phyloP scores from a whole-genome alignment of 1,140 invertebrate species.

The Tetraneura akinire region DNA sequence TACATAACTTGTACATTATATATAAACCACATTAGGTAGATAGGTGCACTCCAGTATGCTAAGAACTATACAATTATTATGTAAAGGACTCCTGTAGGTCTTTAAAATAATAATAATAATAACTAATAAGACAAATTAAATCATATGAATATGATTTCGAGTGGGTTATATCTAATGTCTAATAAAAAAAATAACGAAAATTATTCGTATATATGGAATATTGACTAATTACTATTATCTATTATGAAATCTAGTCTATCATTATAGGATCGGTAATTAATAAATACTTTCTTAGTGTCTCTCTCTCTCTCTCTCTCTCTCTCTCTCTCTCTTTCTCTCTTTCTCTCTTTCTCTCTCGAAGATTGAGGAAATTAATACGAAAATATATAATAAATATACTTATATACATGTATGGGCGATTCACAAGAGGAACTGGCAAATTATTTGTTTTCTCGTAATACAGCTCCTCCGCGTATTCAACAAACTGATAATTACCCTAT shows the following conservation, averaged over 20 bases:
- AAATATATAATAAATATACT: not conserved
- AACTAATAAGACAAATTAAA: conserved; percentile 11
- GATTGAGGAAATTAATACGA: not conserved
- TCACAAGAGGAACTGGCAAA: not conserved
- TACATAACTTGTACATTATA: not conserved
- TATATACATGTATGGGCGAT: not conserved
- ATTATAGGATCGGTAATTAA: conserved; percentile 32
- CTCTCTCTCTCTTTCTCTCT: not conserved
- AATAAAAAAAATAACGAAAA: conserved; percentile 1
- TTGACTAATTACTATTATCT: conserved; percentile 34
- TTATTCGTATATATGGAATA: conserved; percentile 15
- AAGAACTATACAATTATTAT: not conserved
- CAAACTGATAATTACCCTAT: conserved; percentile 18
- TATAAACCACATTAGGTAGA: not conserved
- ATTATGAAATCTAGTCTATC: conserved; percentile 7
- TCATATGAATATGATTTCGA: conserved; percentile 19
- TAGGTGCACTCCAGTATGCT: not conserved
- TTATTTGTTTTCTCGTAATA: not conserved
- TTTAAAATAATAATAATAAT: too few species aligned
- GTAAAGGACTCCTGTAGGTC: not conserved
- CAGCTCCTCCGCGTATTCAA: not conserved
- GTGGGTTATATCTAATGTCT: not conserved
- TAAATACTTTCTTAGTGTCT: not conserved
- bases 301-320: not conserved
- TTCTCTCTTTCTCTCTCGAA: not conserved